phyloP scores from a whole-genome alignment of 1,140 invertebrate genomes.

The Lasioglossum albipes region DNA sequence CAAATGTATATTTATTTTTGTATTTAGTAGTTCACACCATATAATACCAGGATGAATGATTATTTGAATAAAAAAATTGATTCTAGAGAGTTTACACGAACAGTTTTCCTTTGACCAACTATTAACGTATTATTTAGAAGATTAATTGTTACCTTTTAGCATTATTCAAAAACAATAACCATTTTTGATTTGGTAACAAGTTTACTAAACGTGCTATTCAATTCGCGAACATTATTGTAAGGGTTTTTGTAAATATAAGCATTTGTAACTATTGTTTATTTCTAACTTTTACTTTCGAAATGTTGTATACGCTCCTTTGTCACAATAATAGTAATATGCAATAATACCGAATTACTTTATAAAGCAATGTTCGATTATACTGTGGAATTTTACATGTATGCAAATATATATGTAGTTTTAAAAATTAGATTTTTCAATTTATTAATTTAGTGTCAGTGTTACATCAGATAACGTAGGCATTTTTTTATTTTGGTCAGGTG shows the following conservation, averaged over 20 bases:
- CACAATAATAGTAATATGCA: neutral
- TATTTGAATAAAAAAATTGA: slow-evolving; percentile 23
- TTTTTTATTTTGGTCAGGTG: too few relatives aligned
- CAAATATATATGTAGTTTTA: neutral
- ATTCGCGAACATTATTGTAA: neutral
- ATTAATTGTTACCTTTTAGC: neutral
- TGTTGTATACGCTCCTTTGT: neutral
- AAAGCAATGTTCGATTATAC: neutral
- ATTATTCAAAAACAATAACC: neutral
- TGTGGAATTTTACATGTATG: neutral
- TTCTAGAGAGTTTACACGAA: neutral
- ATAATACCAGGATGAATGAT: neutral
- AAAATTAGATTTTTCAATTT: neutral
- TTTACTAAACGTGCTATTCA: too few relatives aligned
- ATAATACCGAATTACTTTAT: slow-evolving; percentile 3
- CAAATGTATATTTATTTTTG: slow-evolving; percentile 46
- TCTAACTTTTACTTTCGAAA: neutral
- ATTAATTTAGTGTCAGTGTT: too few relatives aligned
- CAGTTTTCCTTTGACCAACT: neutral
- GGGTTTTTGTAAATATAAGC: neutral
- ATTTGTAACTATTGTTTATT: neutral
- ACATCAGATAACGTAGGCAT: too few relatives aligned
- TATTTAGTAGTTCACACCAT: slow-evolving; percentile 25
- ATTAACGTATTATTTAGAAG: neutral
- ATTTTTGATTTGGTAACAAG: neutral